Evolutionary conservation across 92 coral and sea anemone species (phyloP).

Genomic region (Zoanthus solanderi): DNA sequence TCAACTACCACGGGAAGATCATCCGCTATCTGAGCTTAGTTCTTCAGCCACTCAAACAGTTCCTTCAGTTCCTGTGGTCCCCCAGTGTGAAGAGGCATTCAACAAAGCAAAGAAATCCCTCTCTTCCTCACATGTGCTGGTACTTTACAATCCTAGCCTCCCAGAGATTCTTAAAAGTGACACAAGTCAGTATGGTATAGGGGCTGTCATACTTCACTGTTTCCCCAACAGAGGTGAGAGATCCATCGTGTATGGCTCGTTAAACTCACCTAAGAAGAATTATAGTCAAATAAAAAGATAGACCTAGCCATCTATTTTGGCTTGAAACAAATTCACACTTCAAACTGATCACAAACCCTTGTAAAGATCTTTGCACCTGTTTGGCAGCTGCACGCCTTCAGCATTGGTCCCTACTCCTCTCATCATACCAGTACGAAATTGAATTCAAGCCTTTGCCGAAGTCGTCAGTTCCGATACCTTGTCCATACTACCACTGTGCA

Average conservation of each 20-base stretch:
- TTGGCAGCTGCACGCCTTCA: conserved; percentile 53
- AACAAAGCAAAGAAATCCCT: too few relatives aligned
- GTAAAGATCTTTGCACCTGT: neutral
- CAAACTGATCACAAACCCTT: neutral
- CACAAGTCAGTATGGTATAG: neutral
- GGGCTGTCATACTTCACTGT: neutral
- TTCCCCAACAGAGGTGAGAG: neutral
- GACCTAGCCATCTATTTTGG: neutral
- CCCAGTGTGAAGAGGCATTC: too few relatives aligned
- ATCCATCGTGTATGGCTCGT: neutral
- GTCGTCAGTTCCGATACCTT: conserved; percentile 38
- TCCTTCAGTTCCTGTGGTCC: too few relatives aligned
- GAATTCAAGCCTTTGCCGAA: conserved; percentile 16
- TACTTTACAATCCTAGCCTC: too few relatives aligned
- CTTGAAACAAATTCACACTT: neutral
- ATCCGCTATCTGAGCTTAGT: too few relatives aligned
- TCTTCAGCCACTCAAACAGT: too few relatives aligned
- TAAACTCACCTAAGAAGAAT: neutral
- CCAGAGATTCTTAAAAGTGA: neutral
- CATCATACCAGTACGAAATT: conserved; percentile 54
- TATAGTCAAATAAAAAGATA: neutral
- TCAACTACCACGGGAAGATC: too few relatives aligned
- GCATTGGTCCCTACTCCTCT: conserved; percentile 66
- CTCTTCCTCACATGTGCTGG: too few relatives aligned
- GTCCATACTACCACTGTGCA: conserved; percentile 18